These are phyloP conservation scores for Mixornis gularis DNA, from an alignment of 2,113 vertebrate genomes.

Conservation along the genomic window DNA sequence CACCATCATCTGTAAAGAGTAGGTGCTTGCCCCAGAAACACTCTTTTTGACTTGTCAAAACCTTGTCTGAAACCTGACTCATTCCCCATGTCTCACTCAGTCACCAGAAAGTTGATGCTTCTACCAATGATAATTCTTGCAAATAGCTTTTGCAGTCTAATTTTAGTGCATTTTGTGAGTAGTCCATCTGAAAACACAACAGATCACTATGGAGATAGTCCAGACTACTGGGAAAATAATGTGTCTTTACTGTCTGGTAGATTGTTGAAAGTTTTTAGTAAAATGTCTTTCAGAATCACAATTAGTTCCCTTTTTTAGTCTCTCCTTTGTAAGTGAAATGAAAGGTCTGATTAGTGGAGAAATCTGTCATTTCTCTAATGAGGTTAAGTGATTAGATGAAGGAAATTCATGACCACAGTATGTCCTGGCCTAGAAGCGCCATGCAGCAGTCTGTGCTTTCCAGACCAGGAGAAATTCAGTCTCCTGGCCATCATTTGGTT, in stretches of 20 bases:
- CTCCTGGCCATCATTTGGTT: not conserved
- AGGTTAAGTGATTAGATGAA: not conserved
- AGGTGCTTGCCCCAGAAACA: not conserved
- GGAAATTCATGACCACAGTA: not conserved
- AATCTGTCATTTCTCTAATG: not conserved
- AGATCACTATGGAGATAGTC: not conserved
- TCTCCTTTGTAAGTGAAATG: not conserved
- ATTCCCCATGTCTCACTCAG: not conserved
- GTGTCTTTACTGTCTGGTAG: not conserved
- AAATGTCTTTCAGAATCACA: not conserved
- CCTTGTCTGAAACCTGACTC: not conserved
- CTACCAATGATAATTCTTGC: not conserved
- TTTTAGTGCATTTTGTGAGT: not conserved
- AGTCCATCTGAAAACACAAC: not conserved
- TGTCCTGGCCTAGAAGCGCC: not conserved
- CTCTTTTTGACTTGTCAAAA: not conserved
- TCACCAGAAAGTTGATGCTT: not conserved
- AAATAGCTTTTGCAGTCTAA: not conserved
- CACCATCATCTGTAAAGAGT: not conserved
- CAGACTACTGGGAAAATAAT: not conserved
- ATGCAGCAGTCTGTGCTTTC: not conserved
- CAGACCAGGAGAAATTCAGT: not conserved
- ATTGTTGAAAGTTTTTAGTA: not conserved
- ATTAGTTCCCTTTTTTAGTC: not conserved
- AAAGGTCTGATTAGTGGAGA: not conserved